Evolutionary conservation across 2,888 invertebrate species (phyloP).

Genomic region (Brenthis hecate): DNA sequence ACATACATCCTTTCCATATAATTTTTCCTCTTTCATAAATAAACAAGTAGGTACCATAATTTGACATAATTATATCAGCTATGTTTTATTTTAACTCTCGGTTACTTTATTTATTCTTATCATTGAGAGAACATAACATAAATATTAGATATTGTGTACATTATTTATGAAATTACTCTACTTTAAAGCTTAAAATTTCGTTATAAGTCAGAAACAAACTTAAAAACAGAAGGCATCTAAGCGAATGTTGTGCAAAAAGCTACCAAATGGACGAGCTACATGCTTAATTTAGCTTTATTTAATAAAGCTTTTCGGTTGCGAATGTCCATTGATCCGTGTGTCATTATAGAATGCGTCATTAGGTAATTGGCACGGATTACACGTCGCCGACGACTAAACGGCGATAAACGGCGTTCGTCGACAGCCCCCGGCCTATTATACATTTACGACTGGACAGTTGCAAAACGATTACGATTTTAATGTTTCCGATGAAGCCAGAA

Average conservation of each 20-base stretch:
- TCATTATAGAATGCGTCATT: constrained; percentile 65
- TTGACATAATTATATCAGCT: background rate
- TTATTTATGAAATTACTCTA: too few species aligned
- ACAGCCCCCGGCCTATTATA: constrained; percentile 55
- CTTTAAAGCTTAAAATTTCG: too few species aligned
- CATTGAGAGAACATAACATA: too few species aligned
- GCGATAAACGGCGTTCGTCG: constrained; percentile 64
- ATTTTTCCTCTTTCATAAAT: constrained; percentile 6
- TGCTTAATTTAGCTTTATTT: background rate
- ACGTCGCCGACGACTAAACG: constrained; percentile 70
- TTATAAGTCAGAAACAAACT: too few species aligned
- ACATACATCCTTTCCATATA: background rate
- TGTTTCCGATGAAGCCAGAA: constrained; percentile 40
- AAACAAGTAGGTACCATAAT: background rate
- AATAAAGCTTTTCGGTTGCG: constrained; percentile 20
- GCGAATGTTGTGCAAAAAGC: too few species aligned
- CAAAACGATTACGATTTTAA: constrained; percentile 49
- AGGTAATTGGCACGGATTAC: constrained; percentile 66
- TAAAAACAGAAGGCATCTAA: too few species aligned
- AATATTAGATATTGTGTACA: too few species aligned
- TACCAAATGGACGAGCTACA: background rate
- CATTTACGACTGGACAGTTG: constrained; percentile 54
- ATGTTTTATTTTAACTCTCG: too few species aligned
- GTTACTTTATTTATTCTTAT: too few species aligned
- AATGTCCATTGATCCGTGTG: constrained; percentile 40